Conservation (phyloP, 2,113 vertebrate genomes). For the Spheniscus mendiculus region DNA sequence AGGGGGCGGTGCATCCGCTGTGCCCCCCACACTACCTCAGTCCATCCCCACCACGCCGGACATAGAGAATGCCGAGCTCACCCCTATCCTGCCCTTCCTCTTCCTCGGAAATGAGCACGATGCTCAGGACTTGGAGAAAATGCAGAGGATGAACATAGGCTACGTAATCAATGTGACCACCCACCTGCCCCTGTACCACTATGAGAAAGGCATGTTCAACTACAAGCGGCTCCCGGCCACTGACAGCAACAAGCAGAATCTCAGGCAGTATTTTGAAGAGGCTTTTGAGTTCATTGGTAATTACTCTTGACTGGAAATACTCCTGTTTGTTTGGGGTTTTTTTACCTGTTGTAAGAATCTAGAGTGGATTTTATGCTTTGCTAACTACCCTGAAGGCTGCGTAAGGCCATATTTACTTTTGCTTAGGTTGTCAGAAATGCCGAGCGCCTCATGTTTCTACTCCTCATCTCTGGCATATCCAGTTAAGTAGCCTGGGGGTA, state of each 20-base stretch:
- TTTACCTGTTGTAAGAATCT: not conserved
- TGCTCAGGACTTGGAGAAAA: slow-evolving; percentile 89
- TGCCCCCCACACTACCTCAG: slow-evolving; percentile 88
- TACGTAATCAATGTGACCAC: slow-evolving; percentile 96
- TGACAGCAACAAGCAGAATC: slow-evolving; percentile 99
- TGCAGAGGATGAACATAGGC: slow-evolving; percentile 92
- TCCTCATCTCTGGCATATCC: not conserved
- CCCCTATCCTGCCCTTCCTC: slow-evolving; percentile 94
- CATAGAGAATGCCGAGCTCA: slow-evolving; percentile 96
- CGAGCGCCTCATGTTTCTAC: not conserved
- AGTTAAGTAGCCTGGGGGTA: not conserved
- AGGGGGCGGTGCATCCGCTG: slow-evolving; percentile 68
- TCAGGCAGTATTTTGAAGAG: slow-evolving; percentile 99
- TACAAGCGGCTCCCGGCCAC: slow-evolving; percentile 97
- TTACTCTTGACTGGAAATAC: not conserved
- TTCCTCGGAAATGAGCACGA: slow-evolving; percentile 95
- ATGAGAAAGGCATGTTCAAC: slow-evolving; percentile 88
- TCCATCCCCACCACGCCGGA: slow-evolving; percentile 92
- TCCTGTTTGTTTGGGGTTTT: not conserved
- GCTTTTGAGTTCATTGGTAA: slow-evolving; percentile 99
- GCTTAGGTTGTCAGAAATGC: not conserved
- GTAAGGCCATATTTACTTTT: not conserved
- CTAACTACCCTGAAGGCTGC: not conserved
- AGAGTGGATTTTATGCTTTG: not conserved
- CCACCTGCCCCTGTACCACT: slow-evolving; percentile 96